A percentile compares a stretch with the other conserved stretches of the same genome.
Conservation (phyloP, 2,113 vertebrate genomes). For the Corydoras sp. region DNA sequence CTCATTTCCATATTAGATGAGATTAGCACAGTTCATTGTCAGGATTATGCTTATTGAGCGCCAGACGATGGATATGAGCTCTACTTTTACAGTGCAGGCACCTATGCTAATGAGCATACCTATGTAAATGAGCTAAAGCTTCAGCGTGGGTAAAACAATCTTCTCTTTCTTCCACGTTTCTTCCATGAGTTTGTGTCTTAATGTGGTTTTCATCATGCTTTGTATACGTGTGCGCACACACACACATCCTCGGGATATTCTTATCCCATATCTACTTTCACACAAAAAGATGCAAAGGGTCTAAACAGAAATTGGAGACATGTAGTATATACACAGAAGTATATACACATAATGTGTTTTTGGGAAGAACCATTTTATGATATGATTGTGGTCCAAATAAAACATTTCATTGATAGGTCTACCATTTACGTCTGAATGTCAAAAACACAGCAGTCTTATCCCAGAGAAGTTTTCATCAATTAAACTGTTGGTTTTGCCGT, state of each 20-base stretch:
- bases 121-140: constrained; percentile 46
- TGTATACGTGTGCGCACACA: constrained; percentile 23
- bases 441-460: no score
- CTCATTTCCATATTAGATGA: constrained; percentile 57
- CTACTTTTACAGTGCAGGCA: constrained; percentile 23
- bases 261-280: constrained; percentile 26
- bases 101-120: constrained; percentile 41
- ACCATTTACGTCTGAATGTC: no score
- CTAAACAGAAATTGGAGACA: constrained; percentile 17
- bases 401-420: no score
- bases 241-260: constrained; percentile 34
- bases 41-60: constrained; percentile 51
- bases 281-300: constrained; percentile 18
- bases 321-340: not conserved
- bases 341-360: no score
- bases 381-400: no score
- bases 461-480: no score
- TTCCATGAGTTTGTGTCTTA: constrained; percentile 10
- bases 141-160: constrained; percentile 41
- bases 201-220: constrained; percentile 25
- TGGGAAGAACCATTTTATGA: no score
- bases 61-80: constrained; percentile 35
- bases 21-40: constrained; percentile 57
- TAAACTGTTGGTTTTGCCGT: no score
- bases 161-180: constrained; percentile 28